Conservation (phyloP, 2,888 invertebrate genomes). For the Magallana nippona region DNA sequence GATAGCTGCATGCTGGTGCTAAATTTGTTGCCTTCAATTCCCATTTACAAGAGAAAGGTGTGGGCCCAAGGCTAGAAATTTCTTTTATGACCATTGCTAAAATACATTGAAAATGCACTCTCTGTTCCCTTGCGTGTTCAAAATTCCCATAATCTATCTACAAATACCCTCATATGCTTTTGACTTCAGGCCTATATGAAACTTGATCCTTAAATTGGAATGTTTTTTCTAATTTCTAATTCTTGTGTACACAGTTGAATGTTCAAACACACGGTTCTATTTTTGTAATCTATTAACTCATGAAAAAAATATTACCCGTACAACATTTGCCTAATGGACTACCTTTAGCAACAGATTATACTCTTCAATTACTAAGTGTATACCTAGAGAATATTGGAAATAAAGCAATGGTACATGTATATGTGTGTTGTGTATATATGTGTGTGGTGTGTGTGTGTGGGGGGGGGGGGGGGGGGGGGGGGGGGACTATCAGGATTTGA, state of each 20-base stretch:
- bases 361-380: no score
- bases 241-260: constrained; percentile 22
- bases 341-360: no score
- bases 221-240: background rate
- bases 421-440: no score
- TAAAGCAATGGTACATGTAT: no score
- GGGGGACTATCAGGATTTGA: background rate
- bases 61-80: background rate
- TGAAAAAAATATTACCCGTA: no score
- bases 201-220: background rate
- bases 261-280: no score
- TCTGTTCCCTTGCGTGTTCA: constrained; percentile 3
- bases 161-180: background rate
- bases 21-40: constrained; percentile 6
- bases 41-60: background rate
- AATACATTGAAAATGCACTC: constrained; percentile 5
- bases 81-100: constrained; percentile 14
- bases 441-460: no score
- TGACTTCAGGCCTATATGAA: constrained; percentile 7
- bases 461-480: no score
- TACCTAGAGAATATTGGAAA: no score
- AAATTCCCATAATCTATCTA: background rate
- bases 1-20: constrained; percentile 26
- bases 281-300: no score
- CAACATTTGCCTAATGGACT: no score